phyloP scores from a whole-genome alignment of 2,888 invertebrate genomes.

The Drosophila vallismaia region DNA sequence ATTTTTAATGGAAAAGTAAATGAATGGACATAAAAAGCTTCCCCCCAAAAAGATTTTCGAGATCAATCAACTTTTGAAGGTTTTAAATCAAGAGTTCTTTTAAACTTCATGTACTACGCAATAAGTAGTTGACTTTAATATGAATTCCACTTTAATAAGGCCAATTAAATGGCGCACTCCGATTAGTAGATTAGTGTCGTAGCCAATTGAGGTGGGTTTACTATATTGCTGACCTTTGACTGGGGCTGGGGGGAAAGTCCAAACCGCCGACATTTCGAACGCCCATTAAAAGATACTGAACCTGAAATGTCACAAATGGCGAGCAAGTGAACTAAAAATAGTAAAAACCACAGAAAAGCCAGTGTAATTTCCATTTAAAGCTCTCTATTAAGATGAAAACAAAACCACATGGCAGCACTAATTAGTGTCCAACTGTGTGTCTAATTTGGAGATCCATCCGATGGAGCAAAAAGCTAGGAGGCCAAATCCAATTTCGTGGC shows the following conservation, averaged over 20 bases:
- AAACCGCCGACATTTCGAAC: conserved; percentile 23
- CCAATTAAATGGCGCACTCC: conserved; percentile 21
- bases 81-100: no score
- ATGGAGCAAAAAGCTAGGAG: conserved; percentile 25
- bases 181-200: background rate
- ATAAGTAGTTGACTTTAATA: background rate
- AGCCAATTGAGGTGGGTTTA: background rate
- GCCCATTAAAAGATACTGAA: conserved; percentile 23
- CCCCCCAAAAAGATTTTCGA: conserved; percentile 1
- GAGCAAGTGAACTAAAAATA: background rate
- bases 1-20: conserved; percentile 30
- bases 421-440: conserved; percentile 41
- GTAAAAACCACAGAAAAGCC: conserved; percentile 3
- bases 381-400: conserved; percentile 9
- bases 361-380: conserved; percentile 29
- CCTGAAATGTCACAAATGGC: conserved; percentile 43
- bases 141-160: conserved; percentile 1
- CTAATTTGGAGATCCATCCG: conserved; percentile 52
- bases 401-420: conserved; percentile 27
- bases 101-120: background rate
- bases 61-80: conserved; percentile 28
- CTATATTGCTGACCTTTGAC: conserved; percentile 56
- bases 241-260: conserved; percentile 51
- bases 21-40: conserved; percentile 14
- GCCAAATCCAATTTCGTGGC: conserved; percentile 33